Conservation (phyloP, 2,797 vertebrate species). For the Tamandua tetradactyla region DNA sequence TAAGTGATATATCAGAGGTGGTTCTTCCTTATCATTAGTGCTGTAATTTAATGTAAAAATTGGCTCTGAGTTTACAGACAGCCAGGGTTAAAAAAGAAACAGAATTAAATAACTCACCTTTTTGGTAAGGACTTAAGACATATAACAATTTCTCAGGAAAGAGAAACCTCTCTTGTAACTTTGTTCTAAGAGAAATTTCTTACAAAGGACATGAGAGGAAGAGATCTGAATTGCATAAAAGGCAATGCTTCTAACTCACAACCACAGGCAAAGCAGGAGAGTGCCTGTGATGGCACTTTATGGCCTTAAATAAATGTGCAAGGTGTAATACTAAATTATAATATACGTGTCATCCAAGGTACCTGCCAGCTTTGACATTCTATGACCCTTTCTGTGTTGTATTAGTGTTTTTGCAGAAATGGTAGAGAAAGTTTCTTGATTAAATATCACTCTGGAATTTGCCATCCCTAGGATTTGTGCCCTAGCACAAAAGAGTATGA, state of each 20-base stretch:
- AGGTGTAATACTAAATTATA: neutral
- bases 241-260: neutral
- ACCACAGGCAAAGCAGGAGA: neutral
- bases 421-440: conserved; percentile 30
- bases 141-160: neutral
- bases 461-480: conserved; percentile 8
- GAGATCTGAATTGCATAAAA: neutral
- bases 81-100: neutral
- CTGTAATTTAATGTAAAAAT: conserved; percentile 21
- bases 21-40: conserved; percentile 22
- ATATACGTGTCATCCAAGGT: neutral
- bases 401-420: conserved; percentile 7
- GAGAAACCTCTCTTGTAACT: neutral
- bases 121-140: neutral
- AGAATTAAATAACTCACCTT: conserved; percentile 7
- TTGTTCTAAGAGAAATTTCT: neutral
- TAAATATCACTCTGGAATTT: conserved; percentile 37
- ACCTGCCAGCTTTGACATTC: neutral
- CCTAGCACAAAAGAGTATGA: conserved; percentile 43
- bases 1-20: neutral
- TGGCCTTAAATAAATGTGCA: neutral
- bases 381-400: neutral
- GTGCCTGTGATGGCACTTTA: neutral
- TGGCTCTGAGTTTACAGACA: conserved; percentile 1
- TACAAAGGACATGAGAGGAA: neutral